phyloP scores from a whole-genome alignment of 1,140 invertebrate genomes.

The Dryas iulia region DNA sequence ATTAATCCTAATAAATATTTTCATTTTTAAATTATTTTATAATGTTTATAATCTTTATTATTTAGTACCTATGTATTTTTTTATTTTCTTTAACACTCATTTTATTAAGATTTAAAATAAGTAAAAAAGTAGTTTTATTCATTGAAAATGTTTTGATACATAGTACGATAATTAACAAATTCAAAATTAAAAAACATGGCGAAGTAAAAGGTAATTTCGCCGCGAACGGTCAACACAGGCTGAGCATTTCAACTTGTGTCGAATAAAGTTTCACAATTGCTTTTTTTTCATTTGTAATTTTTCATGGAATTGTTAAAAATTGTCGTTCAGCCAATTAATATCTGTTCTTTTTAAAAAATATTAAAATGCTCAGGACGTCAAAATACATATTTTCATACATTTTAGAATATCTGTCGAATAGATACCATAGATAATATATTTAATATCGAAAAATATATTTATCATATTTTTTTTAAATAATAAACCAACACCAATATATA shows the following conservation, averaged over 20 bases:
- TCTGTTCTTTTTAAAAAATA: not conserved
- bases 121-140: not conserved
- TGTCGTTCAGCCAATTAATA: not conserved
- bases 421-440: not conserved
- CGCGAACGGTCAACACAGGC: conserved; percentile 19
- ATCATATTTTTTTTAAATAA: not conserved
- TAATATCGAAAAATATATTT: not conserved
- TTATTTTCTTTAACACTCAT: not conserved
- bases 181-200: not conserved
- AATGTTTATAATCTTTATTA: not conserved
- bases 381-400: conserved; percentile 17
- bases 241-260: conserved; percentile 18
- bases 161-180: too few relatives aligned
- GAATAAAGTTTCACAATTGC: not conserved
- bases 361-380: conserved; percentile 26
- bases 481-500: conserved; percentile 63
- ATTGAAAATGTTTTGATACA: not conserved
- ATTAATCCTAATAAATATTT: too few relatives aligned
- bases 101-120: not conserved
- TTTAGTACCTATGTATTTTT: not conserved
- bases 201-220: too few relatives aligned
- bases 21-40: not conserved
- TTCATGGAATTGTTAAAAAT: not conserved
- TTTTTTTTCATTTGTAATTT: not conserved
- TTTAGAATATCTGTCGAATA: conserved; percentile 2